Conservation (phyloP, 2,797 vertebrate genomes). For the Coregonus sp. region DNA sequence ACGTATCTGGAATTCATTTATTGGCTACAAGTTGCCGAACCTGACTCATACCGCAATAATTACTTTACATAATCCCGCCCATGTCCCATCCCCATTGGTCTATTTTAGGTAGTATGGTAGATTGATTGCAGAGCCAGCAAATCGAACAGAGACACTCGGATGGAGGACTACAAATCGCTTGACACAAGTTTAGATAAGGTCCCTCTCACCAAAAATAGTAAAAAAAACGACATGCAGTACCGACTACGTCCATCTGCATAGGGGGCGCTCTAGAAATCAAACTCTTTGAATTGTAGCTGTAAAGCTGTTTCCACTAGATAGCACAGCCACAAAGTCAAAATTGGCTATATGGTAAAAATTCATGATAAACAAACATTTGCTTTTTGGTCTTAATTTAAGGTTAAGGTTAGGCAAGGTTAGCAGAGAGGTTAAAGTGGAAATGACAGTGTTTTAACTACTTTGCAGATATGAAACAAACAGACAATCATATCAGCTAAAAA, state of each 20-base stretch:
- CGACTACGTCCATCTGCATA: constrained; percentile 38
- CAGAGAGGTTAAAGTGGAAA: too few species aligned
- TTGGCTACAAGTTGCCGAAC: constrained; percentile 20
- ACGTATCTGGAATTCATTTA: constrained; percentile 3
- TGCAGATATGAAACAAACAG: too few species aligned
- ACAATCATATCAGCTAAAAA: too few species aligned
- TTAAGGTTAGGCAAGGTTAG: too few species aligned
- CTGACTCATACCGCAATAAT: constrained; percentile 30
- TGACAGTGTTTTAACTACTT: too few species aligned
- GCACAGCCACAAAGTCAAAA: too few species aligned
- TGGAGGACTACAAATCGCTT: constrained; percentile 70
- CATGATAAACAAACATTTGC: too few species aligned
- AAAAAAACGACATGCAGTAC: constrained; percentile 40
- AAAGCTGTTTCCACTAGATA: not conserved
- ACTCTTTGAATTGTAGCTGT: not conserved
- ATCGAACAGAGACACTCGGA: constrained; percentile 57
- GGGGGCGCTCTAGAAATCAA: constrained; percentile 49
- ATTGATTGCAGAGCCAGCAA: constrained; percentile 52
- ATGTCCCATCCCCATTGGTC: constrained; percentile 51
- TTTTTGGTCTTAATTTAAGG: too few species aligned
- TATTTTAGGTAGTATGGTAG: constrained; percentile 59
- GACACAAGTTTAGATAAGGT: constrained; percentile 46
- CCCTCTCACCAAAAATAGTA: constrained; percentile 51
- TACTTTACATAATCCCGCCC: constrained; percentile 47
- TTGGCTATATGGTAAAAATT: too few species aligned